Percentiles rank a stretch among this genome's conserved stretches.
These are phyloP conservation scores for Thymelicus acteon DNA, from an alignment of 2,888 invertebrate species.

Conservation along the genomic window DNA sequence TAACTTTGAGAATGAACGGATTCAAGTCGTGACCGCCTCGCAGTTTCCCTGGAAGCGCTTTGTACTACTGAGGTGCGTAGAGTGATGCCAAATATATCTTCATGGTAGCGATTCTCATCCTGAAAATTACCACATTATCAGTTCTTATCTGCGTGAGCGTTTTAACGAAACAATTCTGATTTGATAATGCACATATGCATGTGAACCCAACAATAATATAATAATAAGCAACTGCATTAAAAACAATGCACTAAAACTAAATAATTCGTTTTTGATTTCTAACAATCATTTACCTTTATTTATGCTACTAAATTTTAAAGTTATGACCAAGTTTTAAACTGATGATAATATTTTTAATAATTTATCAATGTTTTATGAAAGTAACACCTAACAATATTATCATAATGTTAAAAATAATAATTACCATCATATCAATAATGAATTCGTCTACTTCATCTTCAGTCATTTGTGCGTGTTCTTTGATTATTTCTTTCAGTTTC, in stretches of 20 bases:
- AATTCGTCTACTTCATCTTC: slow-evolving; percentile 92
- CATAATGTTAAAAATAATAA: slow-evolving; percentile 40
- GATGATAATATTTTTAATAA: too few relatives aligned
- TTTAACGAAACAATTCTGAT: too few relatives aligned
- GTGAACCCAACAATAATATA: too few relatives aligned
- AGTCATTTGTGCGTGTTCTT: slow-evolving; percentile 86
- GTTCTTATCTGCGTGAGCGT: background rate
- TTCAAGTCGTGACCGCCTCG: slow-evolving; percentile 80
- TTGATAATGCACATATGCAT: too few relatives aligned
- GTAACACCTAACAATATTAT: background rate
- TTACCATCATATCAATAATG: slow-evolving; percentile 93
- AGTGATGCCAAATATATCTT: slow-evolving; percentile 98
- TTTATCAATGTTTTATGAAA: too few relatives aligned
- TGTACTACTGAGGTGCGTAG: slow-evolving; percentile 94
- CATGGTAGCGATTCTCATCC: slow-evolving; percentile 97
- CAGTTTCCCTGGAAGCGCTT: slow-evolving; percentile 92
- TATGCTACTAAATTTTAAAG: too few relatives aligned
- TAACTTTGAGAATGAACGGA: slow-evolving; percentile 50
- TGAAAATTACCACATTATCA: slow-evolving; percentile 59
- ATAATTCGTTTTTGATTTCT: too few relatives aligned
- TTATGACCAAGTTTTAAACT: too few relatives aligned
- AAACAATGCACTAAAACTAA: too few relatives aligned
- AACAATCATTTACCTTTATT: too few relatives aligned
- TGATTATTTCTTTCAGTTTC: slow-evolving; percentile 91
- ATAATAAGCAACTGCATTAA: too few relatives aligned